Evolutionary conservation across 2,888 invertebrate genomes (phyloP).

Genomic region (Lysandra bellargus): DNA sequence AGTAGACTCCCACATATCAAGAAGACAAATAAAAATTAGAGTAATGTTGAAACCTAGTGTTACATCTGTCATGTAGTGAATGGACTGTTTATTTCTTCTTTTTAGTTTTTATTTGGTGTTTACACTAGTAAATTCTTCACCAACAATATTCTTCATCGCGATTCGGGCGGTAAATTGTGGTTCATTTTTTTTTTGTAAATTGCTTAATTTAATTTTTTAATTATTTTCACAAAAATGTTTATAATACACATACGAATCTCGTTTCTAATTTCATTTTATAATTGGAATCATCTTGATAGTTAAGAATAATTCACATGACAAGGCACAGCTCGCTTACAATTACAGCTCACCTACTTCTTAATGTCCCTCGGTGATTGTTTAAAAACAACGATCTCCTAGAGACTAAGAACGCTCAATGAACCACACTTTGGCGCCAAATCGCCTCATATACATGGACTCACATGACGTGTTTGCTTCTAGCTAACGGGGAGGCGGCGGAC

Average conservation of each 20-base stretch:
- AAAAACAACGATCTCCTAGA: background rate
- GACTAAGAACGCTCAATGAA: slow-evolving; percentile 18
- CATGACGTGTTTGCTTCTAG: slow-evolving; percentile 76
- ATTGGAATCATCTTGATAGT: background rate
- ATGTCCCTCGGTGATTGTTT: background rate
- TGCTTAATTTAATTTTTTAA: background rate
- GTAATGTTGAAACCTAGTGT: slow-evolving; percentile 36
- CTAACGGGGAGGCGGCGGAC: slow-evolving; percentile 72
- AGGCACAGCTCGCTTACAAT: background rate
- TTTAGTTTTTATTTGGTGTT: slow-evolving; percentile 35
- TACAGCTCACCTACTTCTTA: background rate
- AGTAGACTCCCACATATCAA: slow-evolving; percentile 67
- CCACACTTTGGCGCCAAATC: slow-evolving; percentile 41
- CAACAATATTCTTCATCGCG: slow-evolving; percentile 36
- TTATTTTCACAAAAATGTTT: background rate
- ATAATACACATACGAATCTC: background rate
- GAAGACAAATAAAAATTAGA: slow-evolving; percentile 67
- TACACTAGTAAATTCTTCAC: slow-evolving; percentile 36
- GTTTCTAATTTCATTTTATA: background rate
- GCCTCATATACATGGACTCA: slow-evolving; percentile 60
- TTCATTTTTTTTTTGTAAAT: background rate
- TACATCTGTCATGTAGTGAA: slow-evolving; percentile 36
- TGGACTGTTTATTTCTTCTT: slow-evolving; percentile 34
- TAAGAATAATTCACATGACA: background rate
- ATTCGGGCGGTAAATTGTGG: slow-evolving; percentile 37